Percentiles rank a stretch among this genome's conserved stretches.
These are phyloP conservation scores for Poeciliopsis gracilis DNA, from an alignment of 2,797 vertebrate genomes.

Conservation along the genomic window DNA sequence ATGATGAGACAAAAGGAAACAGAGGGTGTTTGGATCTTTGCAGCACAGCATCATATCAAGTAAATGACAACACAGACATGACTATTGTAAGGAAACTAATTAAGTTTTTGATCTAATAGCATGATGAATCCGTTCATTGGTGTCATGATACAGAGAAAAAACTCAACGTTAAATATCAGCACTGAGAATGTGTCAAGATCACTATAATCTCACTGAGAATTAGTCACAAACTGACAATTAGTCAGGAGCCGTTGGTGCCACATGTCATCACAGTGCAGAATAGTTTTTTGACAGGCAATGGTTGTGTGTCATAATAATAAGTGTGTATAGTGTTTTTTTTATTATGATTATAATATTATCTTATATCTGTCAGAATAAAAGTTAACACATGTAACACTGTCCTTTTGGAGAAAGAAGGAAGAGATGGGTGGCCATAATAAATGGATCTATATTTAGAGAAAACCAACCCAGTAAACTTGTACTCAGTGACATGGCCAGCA, in stretches of 20 bases:
- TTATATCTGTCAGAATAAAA: background rate
- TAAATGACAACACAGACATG: conserved; percentile 22
- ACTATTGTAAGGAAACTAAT: conserved; percentile 19
- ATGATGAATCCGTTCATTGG: conserved; percentile 1
- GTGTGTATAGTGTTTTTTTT: background rate
- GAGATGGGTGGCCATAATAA: background rate
- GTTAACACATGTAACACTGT: background rate
- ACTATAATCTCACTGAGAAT: background rate
- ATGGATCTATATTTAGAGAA: background rate
- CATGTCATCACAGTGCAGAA: background rate
- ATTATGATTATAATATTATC: background rate
- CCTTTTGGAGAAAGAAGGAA: background rate
- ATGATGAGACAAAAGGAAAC: conserved; percentile 21
- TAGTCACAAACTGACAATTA: background rate
- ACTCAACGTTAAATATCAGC: background rate
- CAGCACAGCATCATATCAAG: conserved; percentile 8
- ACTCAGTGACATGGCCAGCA: background rate
- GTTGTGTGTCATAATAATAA: background rate
- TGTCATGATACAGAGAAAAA: conserved; percentile 3
- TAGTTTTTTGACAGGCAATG: background rate
- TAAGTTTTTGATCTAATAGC: conserved; percentile 23
- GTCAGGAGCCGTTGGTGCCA: background rate
- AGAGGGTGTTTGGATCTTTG: conserved; percentile 2
- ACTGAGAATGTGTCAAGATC: background rate
- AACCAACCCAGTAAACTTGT: background rate